Base-by-base conservation (phyloP, 2,797 vertebrate species). In the Aeoliscus strigatus region DNA sequence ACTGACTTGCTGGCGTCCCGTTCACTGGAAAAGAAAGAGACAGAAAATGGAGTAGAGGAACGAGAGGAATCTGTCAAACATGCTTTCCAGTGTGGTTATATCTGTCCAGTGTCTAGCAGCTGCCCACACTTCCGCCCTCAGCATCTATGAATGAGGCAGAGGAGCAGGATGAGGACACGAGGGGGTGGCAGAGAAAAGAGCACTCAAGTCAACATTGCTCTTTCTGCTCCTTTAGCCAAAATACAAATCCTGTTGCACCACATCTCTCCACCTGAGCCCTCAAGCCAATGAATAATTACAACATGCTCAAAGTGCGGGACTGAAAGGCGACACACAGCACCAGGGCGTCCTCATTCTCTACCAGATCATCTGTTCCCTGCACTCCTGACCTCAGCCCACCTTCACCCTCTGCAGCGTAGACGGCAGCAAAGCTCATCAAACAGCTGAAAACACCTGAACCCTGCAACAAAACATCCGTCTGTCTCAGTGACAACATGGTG, bases 1-100 rank as follows among this genome's bases (percentile, higher is more conserved):
- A 88, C 87, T 96, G 96, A 82, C 93, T 98, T 77, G 91, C 91
- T 51, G 91, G 92, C 39, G 86, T 94, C 84, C 96, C 94, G 82
- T 98, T 98, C 66, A 97, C 96, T 97, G 57, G 41, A 50, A 43
- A 66, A 55, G 39, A 38, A 54, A 34, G 17, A 14, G 11, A 70
- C 36, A 66, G 29, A 63, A 66, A 49, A 49, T 35, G 21, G 64
- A 60, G 40, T 51, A 55, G 37, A 29, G 11, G 6, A 21, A 21
- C 18, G 6, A 18, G 44, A 43, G 56, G 29, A 9, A 38, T 51
- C 14, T 41, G 51, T 34, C 42, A 42, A 50, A 46, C 33, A 18
- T 35, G 37, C 60, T 60, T 50, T 61, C 27, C 23, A 26, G 27
- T 49, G 32, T 9, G 15, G 39, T 40, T 41, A 41, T 51, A 70